phyloP scores from a whole-genome alignment of 2,113 vertebrate genomes.

The Malurus melanocephalus region DNA sequence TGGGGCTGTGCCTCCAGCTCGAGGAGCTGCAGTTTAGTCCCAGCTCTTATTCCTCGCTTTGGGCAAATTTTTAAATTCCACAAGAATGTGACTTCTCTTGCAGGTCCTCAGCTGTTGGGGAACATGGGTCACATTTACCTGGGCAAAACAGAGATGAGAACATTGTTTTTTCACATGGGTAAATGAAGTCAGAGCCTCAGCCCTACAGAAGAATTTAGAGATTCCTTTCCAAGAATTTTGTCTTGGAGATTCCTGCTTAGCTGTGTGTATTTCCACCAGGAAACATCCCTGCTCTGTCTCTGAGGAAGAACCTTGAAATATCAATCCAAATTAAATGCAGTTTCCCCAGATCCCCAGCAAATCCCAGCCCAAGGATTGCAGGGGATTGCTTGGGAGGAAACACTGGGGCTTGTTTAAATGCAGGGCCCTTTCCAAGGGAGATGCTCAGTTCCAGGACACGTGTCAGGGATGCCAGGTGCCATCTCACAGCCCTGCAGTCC shows the following conservation, averaged over 20 bases:
- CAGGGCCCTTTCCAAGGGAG: neutral
- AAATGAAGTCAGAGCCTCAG: neutral
- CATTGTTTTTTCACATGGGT: neutral
- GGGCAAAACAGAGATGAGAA: neutral
- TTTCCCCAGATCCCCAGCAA: neutral
- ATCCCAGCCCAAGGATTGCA: neutral
- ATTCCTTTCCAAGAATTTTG: neutral
- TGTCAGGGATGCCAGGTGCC: neutral
- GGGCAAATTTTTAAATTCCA: neutral
- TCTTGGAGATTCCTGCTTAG: neutral
- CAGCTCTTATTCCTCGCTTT: neutral
- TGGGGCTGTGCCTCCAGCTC: neutral
- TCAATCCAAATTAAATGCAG: neutral
- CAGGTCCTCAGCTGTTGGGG: neutral
- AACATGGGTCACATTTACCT: neutral
- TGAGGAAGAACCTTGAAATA: neutral
- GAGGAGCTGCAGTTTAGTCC: neutral
- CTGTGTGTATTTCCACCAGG: neutral
- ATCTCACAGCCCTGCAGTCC: neutral
- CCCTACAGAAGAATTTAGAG: neutral
- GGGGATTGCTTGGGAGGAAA: neutral
- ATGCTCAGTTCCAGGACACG: neutral
- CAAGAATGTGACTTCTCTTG: neutral
- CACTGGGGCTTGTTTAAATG: neutral
- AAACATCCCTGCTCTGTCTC: neutral